phyloP scores from a whole-genome alignment of 2,888 invertebrate species.

The Chaitophorus viminalis region DNA sequence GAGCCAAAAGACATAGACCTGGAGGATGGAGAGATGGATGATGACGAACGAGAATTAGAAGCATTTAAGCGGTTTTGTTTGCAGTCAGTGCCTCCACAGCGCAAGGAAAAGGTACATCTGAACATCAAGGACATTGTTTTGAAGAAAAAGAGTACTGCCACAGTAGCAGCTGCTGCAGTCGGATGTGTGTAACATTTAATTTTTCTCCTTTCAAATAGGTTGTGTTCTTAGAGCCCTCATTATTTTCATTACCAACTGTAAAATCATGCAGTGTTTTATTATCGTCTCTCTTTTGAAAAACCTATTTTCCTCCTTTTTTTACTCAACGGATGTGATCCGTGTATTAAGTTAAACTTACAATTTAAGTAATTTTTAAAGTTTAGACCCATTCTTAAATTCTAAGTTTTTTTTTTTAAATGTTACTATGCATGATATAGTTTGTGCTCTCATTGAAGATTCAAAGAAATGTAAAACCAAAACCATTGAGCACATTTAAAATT shows the following conservation, averaged over 20 bases:
- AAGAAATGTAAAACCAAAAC: slow-evolving; percentile 58
- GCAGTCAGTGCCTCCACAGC: slow-evolving; percentile 81
- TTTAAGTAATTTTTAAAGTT: slow-evolving; percentile 46
- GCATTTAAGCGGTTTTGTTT: slow-evolving; percentile 88
- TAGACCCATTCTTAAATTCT: slow-evolving; percentile 35
- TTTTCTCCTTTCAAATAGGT: slow-evolving; percentile 21
- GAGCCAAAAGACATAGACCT: slow-evolving; percentile 79
- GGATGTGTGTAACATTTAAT: slow-evolving; percentile 56
- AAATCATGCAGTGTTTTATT: slow-evolving; percentile 41
- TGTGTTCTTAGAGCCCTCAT: slow-evolving; percentile 51
- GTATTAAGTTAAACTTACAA: slow-evolving; percentile 42
- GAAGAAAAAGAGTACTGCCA: slow-evolving; percentile 70
- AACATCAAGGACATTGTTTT: slow-evolving; percentile 82
- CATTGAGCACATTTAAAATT: slow-evolving; percentile 59
- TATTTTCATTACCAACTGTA: slow-evolving; percentile 53
- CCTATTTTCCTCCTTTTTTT: slow-evolving; percentile 36
- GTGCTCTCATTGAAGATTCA: slow-evolving; percentile 50
- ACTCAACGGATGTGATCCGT: slow-evolving; percentile 40
- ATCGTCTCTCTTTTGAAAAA: slow-evolving; percentile 50
- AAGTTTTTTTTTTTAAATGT: slow-evolving; percentile 39
- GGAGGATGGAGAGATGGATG: slow-evolving; percentile 82
- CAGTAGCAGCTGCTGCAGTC: slow-evolving; percentile 63
- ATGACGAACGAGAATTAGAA: slow-evolving; percentile 83
- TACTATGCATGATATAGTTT: slow-evolving; percentile 50
- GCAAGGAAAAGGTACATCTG: slow-evolving; percentile 81